Conservation (phyloP, 2,888 invertebrate genomes). For the Silvanus unidentatus region DNA sequence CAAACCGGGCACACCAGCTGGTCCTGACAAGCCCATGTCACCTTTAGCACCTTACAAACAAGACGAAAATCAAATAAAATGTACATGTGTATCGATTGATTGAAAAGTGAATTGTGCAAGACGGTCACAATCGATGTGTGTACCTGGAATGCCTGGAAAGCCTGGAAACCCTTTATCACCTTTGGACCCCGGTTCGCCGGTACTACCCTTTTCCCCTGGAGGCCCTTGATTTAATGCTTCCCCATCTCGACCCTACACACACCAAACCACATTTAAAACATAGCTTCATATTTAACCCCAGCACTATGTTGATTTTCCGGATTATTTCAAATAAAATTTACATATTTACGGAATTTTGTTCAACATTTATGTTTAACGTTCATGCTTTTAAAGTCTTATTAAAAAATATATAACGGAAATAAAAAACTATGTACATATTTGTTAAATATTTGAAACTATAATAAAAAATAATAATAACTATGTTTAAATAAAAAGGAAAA, state of each 20-base stretch:
- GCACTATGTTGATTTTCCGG: neutral
- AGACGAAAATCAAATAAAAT: no score
- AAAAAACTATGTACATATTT: no score
- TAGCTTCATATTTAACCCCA: conserved; percentile 31
- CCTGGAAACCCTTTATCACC: conserved; percentile 51
- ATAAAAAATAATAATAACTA: no score
- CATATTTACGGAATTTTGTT: no score
- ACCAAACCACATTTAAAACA: conserved; percentile 37
- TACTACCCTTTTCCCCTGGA: conserved; percentile 55
- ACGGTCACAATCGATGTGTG: no score
- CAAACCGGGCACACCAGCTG: conserved; percentile 66
- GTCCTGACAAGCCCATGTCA: conserved; percentile 68
- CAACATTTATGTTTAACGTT: no score
- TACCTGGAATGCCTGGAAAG: conserved; percentile 42
- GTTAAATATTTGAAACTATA: no score
- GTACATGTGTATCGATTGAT: no score
- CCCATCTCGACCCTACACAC: conserved; percentile 52
- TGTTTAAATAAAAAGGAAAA: no score
- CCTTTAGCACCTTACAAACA: conserved; percentile 62
- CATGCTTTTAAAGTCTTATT: no score
- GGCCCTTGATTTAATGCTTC: conserved; percentile 58
- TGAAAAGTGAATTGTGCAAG: no score
- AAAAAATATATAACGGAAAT: no score
- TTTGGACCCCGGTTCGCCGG: conserved; percentile 51
- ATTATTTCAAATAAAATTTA: neutral